Evolutionary conservation across 92 coral and sea anemone genomes (phyloP).

Genomic region (Parazoanthus atlanticus): DNA sequence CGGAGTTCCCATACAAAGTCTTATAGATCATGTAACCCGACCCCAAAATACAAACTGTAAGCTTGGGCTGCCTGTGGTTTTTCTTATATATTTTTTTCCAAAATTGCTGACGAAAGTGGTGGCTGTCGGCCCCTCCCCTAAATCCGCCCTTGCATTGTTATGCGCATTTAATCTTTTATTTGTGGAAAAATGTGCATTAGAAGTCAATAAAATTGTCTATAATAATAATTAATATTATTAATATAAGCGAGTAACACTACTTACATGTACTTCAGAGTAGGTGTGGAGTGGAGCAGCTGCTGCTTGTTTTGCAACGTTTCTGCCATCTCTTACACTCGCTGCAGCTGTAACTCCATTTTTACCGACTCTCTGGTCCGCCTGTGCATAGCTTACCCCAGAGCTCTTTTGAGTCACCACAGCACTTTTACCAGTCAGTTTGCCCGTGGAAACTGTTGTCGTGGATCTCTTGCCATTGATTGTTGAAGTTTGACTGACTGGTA

Average conservation of each 20-base stretch:
- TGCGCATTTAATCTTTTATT: not conserved
- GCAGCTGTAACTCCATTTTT: not conserved
- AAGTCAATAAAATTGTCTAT: no score
- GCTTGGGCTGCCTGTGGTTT: no score
- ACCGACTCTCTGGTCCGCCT: not conserved
- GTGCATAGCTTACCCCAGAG: not conserved
- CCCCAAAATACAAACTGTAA: no score
- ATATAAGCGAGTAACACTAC: not conserved
- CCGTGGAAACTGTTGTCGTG: not conserved
- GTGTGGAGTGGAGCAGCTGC: not conserved
- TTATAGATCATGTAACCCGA: no score
- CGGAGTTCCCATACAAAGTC: no score
- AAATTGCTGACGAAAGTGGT: no score
- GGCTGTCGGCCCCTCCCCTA: no score
- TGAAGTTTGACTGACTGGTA: not conserved
- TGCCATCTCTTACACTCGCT: not conserved
- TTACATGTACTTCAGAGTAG: conserved; percentile 16
- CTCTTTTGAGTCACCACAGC: not conserved
- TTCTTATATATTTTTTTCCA: no score
- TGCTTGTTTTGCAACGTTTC: not conserved
- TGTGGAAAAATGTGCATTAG: not conserved
- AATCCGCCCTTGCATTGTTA: no score
- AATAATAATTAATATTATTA: not conserved
- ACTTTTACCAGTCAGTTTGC: not conserved
- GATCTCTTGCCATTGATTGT: not conserved